Percentiles rank a stretch among this genome's conserved stretches.
These are phyloP conservation scores for Dryoscopus gambensis DNA, from an alignment of 2,113 vertebrate genomes.

Conservation along the genomic window DNA sequence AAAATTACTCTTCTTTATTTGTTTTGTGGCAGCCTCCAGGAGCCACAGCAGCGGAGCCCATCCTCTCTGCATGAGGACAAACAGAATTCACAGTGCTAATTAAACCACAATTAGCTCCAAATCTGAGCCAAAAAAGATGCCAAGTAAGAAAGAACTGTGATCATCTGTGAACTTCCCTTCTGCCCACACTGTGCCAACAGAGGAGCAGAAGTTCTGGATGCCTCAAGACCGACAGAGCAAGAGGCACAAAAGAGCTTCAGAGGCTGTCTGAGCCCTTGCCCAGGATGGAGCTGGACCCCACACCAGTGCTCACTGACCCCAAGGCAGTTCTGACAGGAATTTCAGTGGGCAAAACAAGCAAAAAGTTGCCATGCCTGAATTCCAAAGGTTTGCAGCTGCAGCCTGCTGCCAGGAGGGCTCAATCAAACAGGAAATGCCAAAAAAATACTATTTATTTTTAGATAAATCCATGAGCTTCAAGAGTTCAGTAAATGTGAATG, in stretches of 20 bases:
- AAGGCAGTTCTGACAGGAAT: background rate
- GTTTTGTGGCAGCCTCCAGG: background rate
- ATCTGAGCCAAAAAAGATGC: background rate
- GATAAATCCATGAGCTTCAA: background rate
- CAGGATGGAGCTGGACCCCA: background rate
- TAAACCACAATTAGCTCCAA: background rate
- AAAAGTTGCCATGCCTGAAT: background rate
- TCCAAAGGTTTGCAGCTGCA: background rate
- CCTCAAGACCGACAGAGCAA: background rate
- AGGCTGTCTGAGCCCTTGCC: background rate
- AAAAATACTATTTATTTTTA: conserved; percentile 28
- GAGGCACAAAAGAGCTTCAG: background rate
- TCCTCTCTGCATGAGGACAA: background rate
- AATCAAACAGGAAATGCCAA: background rate
- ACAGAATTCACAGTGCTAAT: background rate
- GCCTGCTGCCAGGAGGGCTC: background rate
- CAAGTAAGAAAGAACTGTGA: background rate
- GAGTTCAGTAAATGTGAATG: conserved; percentile 4
- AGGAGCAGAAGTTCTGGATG: background rate
- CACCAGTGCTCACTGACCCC: background rate
- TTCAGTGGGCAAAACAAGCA: background rate
- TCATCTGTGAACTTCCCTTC: background rate
- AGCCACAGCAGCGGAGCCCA: background rate
- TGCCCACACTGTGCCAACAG: background rate
- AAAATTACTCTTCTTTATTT: background rate